Evolutionary conservation across 2,113 vertebrate species (phyloP), one percentile per base, ranked within the genome.

Genomic region (Salvelinus namaycush): DNA sequence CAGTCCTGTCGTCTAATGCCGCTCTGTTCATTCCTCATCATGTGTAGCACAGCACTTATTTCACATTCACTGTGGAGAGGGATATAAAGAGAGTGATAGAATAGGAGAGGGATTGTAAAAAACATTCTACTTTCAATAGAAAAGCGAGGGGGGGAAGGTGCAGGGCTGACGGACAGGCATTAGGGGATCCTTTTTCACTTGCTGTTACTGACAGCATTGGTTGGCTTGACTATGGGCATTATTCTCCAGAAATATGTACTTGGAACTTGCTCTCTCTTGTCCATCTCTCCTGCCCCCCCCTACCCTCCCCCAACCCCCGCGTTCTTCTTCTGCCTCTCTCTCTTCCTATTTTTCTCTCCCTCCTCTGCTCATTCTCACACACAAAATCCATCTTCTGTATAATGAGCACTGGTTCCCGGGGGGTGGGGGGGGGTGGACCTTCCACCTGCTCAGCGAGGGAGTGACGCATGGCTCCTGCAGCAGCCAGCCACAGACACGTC

Each of bases 331-430:
- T 29, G 20, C 59, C 70, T 73, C 31, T 44, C 29, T 49, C 73
- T 64, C 76, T 78, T 68, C 34, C 62, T 76, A 60, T 72, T 13
- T 66, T 57, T 34, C 73, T 79, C 60, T 67, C 27, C 78, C 69
- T 14, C 70, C 22, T 48, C 12, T 22, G 24, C 13, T 26, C 48
- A 27, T 13, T 24, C 12, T 26, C 70, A 24, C 70, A 49, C 69
- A 44, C 69, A 68, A 20, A 18, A 39, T 22, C 34, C 34, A 69
- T 69, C 39, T 39, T 18, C 31, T 44, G 31, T 34, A 69, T 69
- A 69, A 69, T 69, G 31, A 69, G 68, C 68, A 4, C 31, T 69
- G 68, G 16, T 20, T 69, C 34, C 34, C 34, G 20, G 54, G 54
- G 51, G 51, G 3, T 3, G 14, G 54, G 51, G 54, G 5, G 4